These are phyloP conservation scores for Sarcophaga subvicina DNA, from an alignment of 2,888 invertebrate genomes.

Conservation along the genomic window DNA sequence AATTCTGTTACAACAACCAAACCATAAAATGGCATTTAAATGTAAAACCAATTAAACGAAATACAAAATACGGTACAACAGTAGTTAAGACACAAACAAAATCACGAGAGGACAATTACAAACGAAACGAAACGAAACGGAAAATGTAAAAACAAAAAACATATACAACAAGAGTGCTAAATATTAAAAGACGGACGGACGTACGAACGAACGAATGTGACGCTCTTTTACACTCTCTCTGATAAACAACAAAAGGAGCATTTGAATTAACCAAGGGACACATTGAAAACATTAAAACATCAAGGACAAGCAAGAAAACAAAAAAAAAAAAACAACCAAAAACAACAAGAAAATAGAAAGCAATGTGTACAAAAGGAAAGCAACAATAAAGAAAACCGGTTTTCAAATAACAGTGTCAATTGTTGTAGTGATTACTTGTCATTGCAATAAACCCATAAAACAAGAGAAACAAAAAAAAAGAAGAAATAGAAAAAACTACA, in stretches of 20 bases:
- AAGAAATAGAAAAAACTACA: conserved; percentile 1
- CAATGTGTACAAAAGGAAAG: conserved; percentile 16
- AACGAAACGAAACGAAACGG: conserved; percentile 5
- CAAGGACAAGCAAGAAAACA: conserved; percentile 44
- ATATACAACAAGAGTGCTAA: conserved; percentile 53
- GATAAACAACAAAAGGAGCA: not conserved
- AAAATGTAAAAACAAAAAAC: conserved; percentile 26
- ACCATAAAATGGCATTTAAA: conserved; percentile 62
- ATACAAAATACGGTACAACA: conserved; percentile 25
- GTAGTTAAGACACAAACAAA: conserved; percentile 40
- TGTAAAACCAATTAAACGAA: conserved; percentile 66
- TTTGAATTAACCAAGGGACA: conserved; percentile 34
- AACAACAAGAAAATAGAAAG: conserved; percentile 30
- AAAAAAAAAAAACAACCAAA: not conserved
- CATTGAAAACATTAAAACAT: conserved; percentile 15
- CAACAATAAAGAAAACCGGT: conserved; percentile 2
- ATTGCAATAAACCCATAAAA: conserved; percentile 64
- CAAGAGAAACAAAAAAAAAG: conserved; percentile 12
- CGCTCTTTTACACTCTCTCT: not conserved
- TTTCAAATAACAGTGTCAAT: conserved; percentile 58
- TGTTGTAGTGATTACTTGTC: conserved; percentile 67
- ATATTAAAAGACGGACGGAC: conserved; percentile 36
- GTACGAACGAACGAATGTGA: conserved; percentile 18
- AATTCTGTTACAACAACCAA: conserved; percentile 44
- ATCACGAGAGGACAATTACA: conserved; percentile 11